phyloP scores from a whole-genome alignment of 2,797 vertebrate genomes.

The Sebastiscus albofasciatus region DNA sequence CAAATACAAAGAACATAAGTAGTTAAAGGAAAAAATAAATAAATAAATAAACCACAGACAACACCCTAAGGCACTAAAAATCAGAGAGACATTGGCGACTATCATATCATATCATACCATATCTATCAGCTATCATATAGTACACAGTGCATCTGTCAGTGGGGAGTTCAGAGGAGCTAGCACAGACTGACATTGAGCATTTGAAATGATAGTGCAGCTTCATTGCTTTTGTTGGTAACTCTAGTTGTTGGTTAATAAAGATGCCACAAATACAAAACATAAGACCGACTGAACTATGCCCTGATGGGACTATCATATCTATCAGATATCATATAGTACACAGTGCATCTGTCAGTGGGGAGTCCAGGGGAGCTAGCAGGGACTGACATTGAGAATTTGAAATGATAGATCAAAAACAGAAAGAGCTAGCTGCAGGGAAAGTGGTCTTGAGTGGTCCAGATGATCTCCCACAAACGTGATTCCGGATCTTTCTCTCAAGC shows the following conservation, averaged over 20 bases:
- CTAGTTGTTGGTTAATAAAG: background rate
- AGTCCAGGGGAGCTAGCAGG: background rate
- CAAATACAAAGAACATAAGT: too few species aligned
- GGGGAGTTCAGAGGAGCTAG: background rate
- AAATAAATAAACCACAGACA: too few species aligned
- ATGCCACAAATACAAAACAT: background rate
- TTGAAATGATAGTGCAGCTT: background rate
- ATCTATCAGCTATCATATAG: background rate
- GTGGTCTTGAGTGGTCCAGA: background rate
- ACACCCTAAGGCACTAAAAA: too few species aligned
- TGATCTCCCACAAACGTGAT: background rate
- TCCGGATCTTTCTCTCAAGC: slow-evolving; percentile 13
- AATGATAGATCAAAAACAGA: background rate
- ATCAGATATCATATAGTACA: background rate
- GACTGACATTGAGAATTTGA: background rate
- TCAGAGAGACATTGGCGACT: too few species aligned
- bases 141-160: slow-evolving; percentile 6
- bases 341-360: slow-evolving; percentile 7
- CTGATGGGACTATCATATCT: background rate
- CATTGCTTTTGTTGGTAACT: background rate
- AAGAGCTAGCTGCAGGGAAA: background rate
- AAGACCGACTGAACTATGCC: background rate
- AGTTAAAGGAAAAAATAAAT: too few species aligned
- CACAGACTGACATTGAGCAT: background rate
- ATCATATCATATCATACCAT: too few species aligned